Conservation (phyloP, 2,797 vertebrate species). For the Cyprinella venusta region DNA sequence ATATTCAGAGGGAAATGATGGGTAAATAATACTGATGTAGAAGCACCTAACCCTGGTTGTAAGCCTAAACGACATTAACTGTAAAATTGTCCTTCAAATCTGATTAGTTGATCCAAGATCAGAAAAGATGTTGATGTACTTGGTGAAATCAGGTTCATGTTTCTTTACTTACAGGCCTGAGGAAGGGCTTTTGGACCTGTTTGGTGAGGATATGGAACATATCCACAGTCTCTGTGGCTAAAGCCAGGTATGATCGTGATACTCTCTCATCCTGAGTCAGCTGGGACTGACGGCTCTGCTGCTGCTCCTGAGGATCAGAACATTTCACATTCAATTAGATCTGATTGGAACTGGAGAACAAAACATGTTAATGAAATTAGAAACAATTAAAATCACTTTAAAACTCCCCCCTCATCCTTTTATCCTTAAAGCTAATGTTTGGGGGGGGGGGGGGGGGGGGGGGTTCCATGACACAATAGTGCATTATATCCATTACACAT, state of each 20-base stretch:
- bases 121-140: too few relatives aligned
- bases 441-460: too few relatives aligned
- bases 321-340: slow-evolving; percentile 25
- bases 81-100: too few relatives aligned
- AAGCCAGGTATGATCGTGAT: slow-evolving; percentile 94
- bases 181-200: slow-evolving; percentile 99
- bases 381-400: neutral
- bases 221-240: slow-evolving; percentile 97
- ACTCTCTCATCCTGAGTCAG: slow-evolving; percentile 97
- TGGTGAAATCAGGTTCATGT: neutral
- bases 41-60: too few relatives aligned
- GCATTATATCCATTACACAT: neutral
- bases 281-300: slow-evolving; percentile 96
- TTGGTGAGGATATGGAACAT: slow-evolving; percentile 99
- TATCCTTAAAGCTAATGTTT: neutral
- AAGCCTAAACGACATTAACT: too few relatives aligned
- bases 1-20: too few relatives aligned
- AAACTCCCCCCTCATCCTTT: neutral
- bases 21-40: too few relatives aligned
- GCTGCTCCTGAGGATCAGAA: slow-evolving; percentile 86
- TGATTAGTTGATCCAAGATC: too few relatives aligned
- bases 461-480: neutral
- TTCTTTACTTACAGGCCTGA: slow-evolving; percentile 90
- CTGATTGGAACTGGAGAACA: neutral
- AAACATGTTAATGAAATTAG: neutral